Evolutionary conservation across 2,113 vertebrate genomes (phyloP).

Genomic region (Rhinolophus ferrumequinum): DNA sequence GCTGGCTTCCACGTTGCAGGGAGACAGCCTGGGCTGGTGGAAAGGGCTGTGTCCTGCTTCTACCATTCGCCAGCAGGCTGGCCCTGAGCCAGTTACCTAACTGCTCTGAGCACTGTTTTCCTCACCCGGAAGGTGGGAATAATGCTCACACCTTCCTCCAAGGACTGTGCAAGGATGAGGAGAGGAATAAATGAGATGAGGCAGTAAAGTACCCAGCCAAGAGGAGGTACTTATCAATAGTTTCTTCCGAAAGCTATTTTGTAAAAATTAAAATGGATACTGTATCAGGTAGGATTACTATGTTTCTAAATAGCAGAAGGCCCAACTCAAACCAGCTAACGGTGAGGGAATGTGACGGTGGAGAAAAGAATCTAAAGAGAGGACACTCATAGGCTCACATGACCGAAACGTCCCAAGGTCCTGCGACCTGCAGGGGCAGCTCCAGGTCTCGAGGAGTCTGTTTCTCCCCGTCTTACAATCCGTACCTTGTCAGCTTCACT

Average conservation of each 20-base stretch:
- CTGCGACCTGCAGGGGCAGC: neutral
- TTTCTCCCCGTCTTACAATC: neutral
- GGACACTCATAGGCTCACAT: neutral
- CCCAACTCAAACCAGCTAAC: neutral
- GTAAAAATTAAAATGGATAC: neutral
- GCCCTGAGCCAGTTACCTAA: neutral
- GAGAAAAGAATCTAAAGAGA: neutral
- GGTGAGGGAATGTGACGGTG: neutral
- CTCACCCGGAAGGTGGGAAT: neutral
- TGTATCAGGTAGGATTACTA: neutral
- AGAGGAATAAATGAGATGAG: neutral
- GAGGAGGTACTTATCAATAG: neutral
- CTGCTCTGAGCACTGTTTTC: neutral
- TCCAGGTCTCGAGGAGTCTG: accelerated
- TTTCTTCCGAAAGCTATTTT: neutral
- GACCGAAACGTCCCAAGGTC: neutral
- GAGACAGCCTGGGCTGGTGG: accelerated
- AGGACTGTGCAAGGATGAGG: neutral
- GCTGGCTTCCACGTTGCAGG: neutral
- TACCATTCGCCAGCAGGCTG: neutral
- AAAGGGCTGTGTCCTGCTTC: neutral
- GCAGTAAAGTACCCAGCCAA: neutral
- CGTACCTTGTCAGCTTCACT: accelerated
- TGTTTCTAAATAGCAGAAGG: neutral
- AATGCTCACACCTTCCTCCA: neutral